Conservation (phyloP, 1,140 invertebrate species). For the Mya arenaria region DNA sequence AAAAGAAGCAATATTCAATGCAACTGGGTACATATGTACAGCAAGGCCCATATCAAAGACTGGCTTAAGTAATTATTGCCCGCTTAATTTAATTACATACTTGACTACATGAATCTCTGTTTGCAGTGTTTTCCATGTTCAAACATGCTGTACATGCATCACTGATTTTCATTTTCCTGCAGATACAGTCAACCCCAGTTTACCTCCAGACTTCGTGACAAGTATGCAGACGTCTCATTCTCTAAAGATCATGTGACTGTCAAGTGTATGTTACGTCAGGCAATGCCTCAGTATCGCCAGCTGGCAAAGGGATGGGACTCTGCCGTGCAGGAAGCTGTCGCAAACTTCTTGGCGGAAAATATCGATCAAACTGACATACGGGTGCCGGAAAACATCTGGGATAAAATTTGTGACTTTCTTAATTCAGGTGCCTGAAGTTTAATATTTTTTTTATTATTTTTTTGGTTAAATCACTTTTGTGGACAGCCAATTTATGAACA, state of each 20-base stretch:
- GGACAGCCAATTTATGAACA: no score
- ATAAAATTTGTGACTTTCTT: conserved; percentile 41
- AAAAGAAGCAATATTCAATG: no score
- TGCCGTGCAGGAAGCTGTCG: conserved; percentile 44
- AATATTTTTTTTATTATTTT: no score
- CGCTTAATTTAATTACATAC: no score
- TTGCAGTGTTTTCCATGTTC: no score
- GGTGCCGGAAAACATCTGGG: conserved; percentile 42
- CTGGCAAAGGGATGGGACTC: conserved; percentile 45
- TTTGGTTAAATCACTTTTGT: no score
- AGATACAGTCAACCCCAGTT: conserved; percentile 53
- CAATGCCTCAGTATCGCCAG: conserved; percentile 40
- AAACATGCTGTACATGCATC: neutral
- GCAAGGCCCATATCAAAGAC: no score
- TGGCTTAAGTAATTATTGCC: no score
- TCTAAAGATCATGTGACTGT: conserved; percentile 53
- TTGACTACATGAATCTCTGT: no score
- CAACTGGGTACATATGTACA: no score
- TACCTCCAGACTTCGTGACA: conserved; percentile 33
- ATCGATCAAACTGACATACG: conserved; percentile 42
- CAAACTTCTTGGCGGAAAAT: conserved; percentile 46
- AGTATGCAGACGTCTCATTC: conserved; percentile 42
- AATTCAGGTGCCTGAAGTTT: conserved; percentile 53
- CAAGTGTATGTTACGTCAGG: conserved; percentile 26
- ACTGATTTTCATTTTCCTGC: neutral